Base-by-base conservation (phyloP, 2,113 vertebrate species). In the Archilochus colubris region DNA sequence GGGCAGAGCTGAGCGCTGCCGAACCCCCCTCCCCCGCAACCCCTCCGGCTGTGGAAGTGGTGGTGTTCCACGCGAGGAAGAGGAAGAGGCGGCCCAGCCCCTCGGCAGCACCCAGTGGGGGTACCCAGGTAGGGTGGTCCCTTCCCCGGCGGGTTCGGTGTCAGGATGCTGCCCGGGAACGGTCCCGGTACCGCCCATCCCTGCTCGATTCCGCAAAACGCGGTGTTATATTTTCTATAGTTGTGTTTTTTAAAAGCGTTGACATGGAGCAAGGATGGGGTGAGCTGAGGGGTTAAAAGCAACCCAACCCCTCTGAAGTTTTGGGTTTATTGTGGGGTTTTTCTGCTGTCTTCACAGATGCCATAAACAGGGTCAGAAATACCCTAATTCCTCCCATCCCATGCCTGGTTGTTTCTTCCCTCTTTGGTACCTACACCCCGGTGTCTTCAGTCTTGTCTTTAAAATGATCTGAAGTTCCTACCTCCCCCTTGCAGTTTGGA, bases 381-480 rank as follows among this genome's bases (percentile, higher is more conserved):
- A 9, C 51, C 1, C 3, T 53, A 38, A 25, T n/a, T 27, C 13
- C 22, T 27, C 5, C 11, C 16, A 1, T 48, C 24, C 31, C 2
- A 0, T 18, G 25, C 15, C 16, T 1, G 0, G 6, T 1, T 0
- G 6, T 13, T 44, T 7, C 20, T 44, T 40, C 14, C 10, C 43
- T 30, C 4, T 7, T 21, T 40, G 40, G 40, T 40, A 40, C 11
- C 40, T 40, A 5, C 40, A 40, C 40, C 40, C 11, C 11, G 40
- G 40, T 38, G 36, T 38, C 36, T 38, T 8, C 36, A 38, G 36
- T 38, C 36, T 38, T 8, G 27, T n/a, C n/a, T 38, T 76, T 64
- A 53, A 50, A 64, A 12, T 14, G 1, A 55, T 72, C 51, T 89
- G 3, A 85, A 58, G 20, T 50, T 69, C 7, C 0, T 5, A 5